A percentile compares a stretch with the other conserved stretches of the same genome.
Evolutionary conservation across 2,888 invertebrate species (phyloP).

Genomic region (Melanchra persicariae): DNA sequence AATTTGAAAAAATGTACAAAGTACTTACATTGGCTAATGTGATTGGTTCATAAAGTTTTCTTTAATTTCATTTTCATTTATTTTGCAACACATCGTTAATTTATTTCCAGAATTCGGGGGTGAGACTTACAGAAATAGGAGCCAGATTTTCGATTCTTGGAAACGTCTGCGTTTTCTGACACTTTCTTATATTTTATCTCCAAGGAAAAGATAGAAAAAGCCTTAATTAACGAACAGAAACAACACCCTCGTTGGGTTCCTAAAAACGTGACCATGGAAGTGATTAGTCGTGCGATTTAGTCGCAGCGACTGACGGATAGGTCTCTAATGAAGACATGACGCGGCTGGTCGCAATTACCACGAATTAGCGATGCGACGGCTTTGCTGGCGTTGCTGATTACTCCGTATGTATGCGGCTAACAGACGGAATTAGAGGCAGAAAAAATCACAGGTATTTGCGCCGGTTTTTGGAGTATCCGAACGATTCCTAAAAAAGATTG

Average conservation of each 20-base stretch:
- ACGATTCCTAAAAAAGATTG: background rate
- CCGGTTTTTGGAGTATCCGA: background rate
- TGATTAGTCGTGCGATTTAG: slow-evolving; percentile 32
- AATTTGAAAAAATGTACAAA: background rate
- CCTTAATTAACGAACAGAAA: slow-evolving; percentile 1
- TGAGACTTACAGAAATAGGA: no score
- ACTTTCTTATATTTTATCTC: background rate
- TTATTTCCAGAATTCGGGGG: no score
- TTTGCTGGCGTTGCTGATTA: slow-evolving; percentile 57
- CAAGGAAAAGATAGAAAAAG: background rate
- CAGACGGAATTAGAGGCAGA: background rate
- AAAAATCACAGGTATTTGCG: slow-evolving; percentile 5
- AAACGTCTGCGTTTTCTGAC: background rate
- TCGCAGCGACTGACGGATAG: slow-evolving; percentile 48
- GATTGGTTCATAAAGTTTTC: no score
- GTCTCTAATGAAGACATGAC: slow-evolving; percentile 70
- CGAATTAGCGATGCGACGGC: slow-evolving; percentile 54
- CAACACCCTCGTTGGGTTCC: background rate
- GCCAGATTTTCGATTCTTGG: no score
- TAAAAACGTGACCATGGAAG: slow-evolving; percentile 23
- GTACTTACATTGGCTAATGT: background rate
- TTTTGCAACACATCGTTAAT: no score
- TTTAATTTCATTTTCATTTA: no score
- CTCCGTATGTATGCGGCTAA: slow-evolving; percentile 9
- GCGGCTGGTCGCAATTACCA: slow-evolving; percentile 63